Base-by-base conservation (phyloP, 2,888 invertebrate genomes). In the Ametastegia equiseti region DNA sequence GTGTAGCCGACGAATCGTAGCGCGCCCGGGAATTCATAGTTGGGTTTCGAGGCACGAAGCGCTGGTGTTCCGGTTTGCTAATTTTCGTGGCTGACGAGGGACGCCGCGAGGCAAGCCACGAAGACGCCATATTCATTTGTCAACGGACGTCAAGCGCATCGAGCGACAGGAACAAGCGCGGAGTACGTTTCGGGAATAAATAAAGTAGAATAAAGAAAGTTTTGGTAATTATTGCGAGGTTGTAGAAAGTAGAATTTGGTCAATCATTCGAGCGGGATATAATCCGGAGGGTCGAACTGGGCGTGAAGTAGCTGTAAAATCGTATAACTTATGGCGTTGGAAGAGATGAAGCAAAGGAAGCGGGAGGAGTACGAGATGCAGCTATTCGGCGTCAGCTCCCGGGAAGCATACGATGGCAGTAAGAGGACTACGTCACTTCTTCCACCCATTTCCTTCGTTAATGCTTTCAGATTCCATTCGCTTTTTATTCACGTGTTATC, bases 321-420 rank as follows among this genome's bases (percentile, higher is more conserved):
- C 33, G 54, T 57, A 30, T 36, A 75, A 60, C 27, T 60, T 78
- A 78, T 78, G 57, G 42, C 60, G 78, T 42, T 54, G 39, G 71
- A 80, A 30, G 60, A 67, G 50, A 80, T 80, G 57, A 42, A 80
- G 71, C 71, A 86, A 85, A 79, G 89, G 30, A 87, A 87, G 84
- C 84, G 83, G 80, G 90, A 90, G 85, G 90, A 90, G 83, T 90
- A 90, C 85, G 87, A 90, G 85, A 89, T 89, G 90, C 90, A 90
- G 87, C 87, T 90, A 87, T 89, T 90, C 84, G 86, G 87, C 83
- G 84, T 88, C 84, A 88, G 89, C 85, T 89, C 90, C 50, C 86
- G 90, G 84, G 85, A 86, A 83, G 88, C 88, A 63, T 85, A 83
- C 81, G 85, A 86, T 82, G 86, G 86, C 84, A 82, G 90, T 90